Evolutionary conservation across 2,797 vertebrate genomes (phyloP).

Genomic region (Bradypus variegatus): DNA sequence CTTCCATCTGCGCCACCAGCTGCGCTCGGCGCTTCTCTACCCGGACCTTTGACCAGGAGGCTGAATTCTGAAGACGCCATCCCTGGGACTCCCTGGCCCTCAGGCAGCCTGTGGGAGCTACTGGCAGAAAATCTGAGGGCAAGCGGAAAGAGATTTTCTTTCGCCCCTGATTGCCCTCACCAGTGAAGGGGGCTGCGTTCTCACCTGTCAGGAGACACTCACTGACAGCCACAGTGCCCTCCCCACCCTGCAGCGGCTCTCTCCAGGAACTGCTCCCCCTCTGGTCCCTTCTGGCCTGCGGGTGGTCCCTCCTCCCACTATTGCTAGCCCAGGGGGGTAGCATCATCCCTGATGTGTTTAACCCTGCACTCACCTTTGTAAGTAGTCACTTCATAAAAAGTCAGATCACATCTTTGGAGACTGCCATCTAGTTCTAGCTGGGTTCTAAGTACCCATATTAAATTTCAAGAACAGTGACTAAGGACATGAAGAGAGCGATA

Average conservation of each 20-base stretch:
- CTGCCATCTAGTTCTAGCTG: neutral
- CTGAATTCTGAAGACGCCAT: neutral
- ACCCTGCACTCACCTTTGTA: neutral
- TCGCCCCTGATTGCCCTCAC: neutral
- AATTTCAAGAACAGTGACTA: constrained; percentile 21
- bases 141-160: neutral
- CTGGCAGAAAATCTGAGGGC: neutral
- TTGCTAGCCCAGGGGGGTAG: neutral
- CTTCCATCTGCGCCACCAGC: neutral
- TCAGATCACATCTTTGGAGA: neutral
- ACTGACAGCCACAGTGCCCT: no score
- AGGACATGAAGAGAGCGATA: neutral
- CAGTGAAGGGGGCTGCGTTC: neutral
- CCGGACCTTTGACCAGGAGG: neutral
- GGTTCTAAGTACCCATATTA: neutral
- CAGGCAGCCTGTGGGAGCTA: neutral
- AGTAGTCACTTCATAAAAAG: neutral
- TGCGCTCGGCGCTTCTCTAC: neutral
- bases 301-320: neutral
- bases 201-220: neutral
- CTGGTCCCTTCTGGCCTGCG: neutral
- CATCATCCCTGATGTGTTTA: neutral
- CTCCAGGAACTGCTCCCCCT: neutral
- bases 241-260: no score
- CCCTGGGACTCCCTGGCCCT: neutral